Evolutionary conservation across 2,888 invertebrate genomes (phyloP).

Genomic region (Pemphredon lugubris): DNA sequence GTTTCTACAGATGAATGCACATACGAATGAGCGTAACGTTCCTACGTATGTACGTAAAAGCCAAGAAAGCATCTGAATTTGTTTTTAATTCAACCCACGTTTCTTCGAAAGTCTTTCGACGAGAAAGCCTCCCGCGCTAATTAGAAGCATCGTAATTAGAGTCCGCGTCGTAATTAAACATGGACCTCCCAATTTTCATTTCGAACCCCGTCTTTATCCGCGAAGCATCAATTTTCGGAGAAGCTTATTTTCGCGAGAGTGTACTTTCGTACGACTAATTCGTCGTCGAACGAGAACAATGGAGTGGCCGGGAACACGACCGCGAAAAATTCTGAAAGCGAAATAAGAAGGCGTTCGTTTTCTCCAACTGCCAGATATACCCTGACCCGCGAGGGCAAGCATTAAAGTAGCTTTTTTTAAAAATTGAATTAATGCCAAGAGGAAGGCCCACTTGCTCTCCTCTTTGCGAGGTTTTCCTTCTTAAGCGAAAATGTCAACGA

Average conservation of each 20-base stretch:
- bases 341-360: neutral
- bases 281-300: no score
- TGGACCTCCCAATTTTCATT: conserved; percentile 6
- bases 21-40: neutral
- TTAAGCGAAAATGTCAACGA: neutral
- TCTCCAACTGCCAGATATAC: neutral
- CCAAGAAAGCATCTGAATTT: neutral
- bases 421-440: conserved; percentile 10
- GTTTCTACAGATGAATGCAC: neutral
- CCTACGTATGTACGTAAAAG: neutral
- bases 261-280: no score
- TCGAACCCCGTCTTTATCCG: neutral
- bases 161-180: conserved; percentile 8
- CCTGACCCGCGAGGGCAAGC: neutral
- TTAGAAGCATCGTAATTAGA: neutral
- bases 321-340: no score
- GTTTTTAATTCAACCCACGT: conserved; percentile 14
- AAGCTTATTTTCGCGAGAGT: no score
- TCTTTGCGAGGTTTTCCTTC: neutral
- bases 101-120: neutral
- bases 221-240: neutral
- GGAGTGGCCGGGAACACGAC: no score
- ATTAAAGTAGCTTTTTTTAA: conserved; percentile 5
- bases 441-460: neutral
- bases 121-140: conserved; percentile 2